These are phyloP conservation scores for Dipodomys ordii DNA, from an alignment of 2,113 vertebrate genomes.

Conservation along the genomic window DNA sequence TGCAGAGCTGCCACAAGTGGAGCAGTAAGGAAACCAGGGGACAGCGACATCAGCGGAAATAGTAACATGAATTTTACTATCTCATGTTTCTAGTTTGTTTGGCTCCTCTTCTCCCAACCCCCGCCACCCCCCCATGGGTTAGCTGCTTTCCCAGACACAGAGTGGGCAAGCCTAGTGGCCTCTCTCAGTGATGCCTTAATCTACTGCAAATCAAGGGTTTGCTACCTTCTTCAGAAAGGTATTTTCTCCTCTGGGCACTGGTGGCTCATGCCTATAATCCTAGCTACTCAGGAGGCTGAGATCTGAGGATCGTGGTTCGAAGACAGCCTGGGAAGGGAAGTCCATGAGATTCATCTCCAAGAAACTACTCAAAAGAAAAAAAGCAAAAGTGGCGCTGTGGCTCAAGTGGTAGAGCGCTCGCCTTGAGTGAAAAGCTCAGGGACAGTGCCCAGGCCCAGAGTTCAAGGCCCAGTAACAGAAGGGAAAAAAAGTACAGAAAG, in stretches of 20 bases:
- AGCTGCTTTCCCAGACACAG: not conserved
- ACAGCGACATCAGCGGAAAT: not conserved
- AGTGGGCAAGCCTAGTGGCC: not conserved
- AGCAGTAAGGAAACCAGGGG: not conserved
- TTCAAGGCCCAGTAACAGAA: too few species aligned
- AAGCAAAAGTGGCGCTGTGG: too few species aligned
- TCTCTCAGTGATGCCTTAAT: not conserved
- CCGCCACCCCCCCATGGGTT: not conserved
- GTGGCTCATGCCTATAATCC: too few species aligned
- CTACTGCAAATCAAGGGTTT: not conserved
- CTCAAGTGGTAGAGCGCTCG: too few species aligned
- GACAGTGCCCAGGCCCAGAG: too few species aligned
- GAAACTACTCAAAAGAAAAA: too few species aligned
- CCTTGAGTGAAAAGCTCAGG: too few species aligned
- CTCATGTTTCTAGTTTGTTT: not conserved
- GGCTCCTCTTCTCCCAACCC: not conserved
- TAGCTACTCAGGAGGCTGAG: too few species aligned
- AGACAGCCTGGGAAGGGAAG: too few species aligned
- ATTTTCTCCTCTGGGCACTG: too few species aligned
- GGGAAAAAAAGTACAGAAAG: not conserved
- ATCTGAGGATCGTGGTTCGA: too few species aligned
- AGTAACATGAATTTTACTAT: not conserved
- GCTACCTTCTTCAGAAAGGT: not conserved
- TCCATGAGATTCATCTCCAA: too few species aligned
- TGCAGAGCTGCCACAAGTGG: not conserved